A percentile compares a stretch with the other conserved stretches of the same genome.
Conservation (phyloP, 2,797 vertebrate genomes). For the Takifugu rubripes region DNA sequence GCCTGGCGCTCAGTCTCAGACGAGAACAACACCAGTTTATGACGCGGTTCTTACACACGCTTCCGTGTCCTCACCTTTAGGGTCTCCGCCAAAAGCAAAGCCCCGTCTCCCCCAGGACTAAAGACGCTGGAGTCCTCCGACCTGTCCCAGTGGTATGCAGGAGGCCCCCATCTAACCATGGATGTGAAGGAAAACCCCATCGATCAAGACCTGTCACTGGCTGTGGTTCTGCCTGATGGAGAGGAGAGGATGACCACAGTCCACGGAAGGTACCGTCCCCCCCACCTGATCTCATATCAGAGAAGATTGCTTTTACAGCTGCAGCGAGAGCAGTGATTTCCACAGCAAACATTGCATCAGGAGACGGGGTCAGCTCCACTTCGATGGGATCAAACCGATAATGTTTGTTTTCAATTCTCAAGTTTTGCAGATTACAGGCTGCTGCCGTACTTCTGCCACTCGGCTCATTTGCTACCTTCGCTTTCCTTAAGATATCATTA, state of each 20-base stretch:
- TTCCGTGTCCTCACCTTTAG: conserved; percentile 66
- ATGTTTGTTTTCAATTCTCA: conserved; percentile 4
- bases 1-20: conserved; percentile 48
- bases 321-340: neutral
- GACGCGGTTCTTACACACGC: neutral
- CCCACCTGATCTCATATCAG: neutral
- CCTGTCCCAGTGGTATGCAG: conserved; percentile 73
- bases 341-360: conserved; percentile 5
- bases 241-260: conserved; percentile 82
- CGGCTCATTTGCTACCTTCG: conserved; percentile 28
- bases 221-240: conserved; percentile 89
- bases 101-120: conserved; percentile 85
- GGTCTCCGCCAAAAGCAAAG: conserved; percentile 89
- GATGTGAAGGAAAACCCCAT: conserved; percentile 87
- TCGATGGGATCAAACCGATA: conserved; percentile 58
- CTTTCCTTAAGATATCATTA: conserved; percentile 63
- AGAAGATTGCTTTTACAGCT: neutral
- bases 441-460: neutral
- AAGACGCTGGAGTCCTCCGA: conserved; percentile 68
- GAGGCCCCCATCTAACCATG: conserved; percentile 73
- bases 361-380: conserved; percentile 26
- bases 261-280: conserved; percentile 81
- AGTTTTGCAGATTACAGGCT: neutral
- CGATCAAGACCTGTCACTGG: conserved; percentile 86
- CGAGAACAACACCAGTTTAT: conserved; percentile 23